phyloP scores from a whole-genome alignment of 2,888 invertebrate species.

The Polyommatus icarus region DNA sequence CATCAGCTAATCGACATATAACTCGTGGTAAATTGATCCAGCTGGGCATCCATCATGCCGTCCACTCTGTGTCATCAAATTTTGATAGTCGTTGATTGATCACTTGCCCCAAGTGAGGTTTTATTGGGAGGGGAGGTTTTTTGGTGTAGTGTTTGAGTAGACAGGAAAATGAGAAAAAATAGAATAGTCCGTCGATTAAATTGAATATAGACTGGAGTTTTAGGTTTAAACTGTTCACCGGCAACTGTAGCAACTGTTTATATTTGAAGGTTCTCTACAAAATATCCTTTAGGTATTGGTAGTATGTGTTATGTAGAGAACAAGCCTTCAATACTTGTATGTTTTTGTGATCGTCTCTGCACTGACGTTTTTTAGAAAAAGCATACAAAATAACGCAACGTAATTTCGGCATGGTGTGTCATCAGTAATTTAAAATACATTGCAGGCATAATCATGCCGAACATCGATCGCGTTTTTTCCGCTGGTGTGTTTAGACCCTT shows the following conservation, averaged over 20 bases:
- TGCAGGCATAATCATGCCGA: too few species aligned
- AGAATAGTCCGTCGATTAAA: background rate
- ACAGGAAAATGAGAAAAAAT: background rate
- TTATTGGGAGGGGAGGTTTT: constrained; percentile 11
- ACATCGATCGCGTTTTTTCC: too few species aligned
- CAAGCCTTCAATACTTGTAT: too few species aligned
- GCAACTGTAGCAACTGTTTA: background rate
- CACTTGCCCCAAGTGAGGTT: constrained; percentile 49
- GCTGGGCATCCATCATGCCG: constrained; percentile 73
- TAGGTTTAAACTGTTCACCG: background rate
- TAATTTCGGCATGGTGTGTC: too few species aligned
- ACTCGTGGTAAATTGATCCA: constrained; percentile 17
- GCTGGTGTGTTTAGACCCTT: too few species aligned
- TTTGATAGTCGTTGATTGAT: constrained; percentile 76
- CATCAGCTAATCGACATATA: constrained; percentile 22
- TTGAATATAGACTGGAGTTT: background rate
- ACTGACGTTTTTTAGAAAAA: too few species aligned
- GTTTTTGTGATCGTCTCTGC: too few species aligned
- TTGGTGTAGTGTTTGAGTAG: background rate
- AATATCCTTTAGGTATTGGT: too few species aligned
- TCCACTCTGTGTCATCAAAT: constrained; percentile 77
- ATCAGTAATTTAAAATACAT: too few species aligned
- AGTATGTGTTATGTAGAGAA: too few species aligned
- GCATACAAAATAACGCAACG: too few species aligned
- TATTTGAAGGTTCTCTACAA: too few species aligned